Percentiles rank a stretch among this genome's conserved stretches.
These are phyloP conservation scores for Drosophila nigromelanica DNA, from an alignment of 1,140 invertebrate species.

Conservation along the genomic window DNA sequence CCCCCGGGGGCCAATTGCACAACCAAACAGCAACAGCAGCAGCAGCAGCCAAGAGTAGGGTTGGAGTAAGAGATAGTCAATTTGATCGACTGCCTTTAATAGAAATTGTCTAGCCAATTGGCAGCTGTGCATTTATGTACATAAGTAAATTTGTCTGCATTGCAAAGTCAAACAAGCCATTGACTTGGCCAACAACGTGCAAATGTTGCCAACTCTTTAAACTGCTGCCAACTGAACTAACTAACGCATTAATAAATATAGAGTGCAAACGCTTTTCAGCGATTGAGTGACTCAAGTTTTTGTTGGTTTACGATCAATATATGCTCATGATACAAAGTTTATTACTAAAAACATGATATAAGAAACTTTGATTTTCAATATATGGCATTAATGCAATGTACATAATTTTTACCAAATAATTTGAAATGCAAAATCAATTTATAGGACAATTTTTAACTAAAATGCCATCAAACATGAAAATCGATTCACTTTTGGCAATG, in stretches of 20 bases:
- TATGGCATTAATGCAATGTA: no score
- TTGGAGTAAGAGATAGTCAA: constrained; percentile 8
- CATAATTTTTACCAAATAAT: no score
- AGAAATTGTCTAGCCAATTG: constrained; percentile 52
- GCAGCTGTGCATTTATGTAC: constrained; percentile 34
- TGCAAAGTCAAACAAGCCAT: constrained; percentile 60
- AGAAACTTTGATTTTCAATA: no score
- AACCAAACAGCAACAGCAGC: constrained; percentile 30
- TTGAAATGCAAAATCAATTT: no score
- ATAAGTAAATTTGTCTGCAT: constrained; percentile 53
- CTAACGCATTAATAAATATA: constrained; percentile 16
- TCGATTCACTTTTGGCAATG: background rate
- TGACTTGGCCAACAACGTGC: constrained; percentile 41
- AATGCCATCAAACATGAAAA: background rate
- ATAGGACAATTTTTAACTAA: no score
- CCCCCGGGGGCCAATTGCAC: constrained; percentile 61
- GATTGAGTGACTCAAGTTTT: constrained; percentile 1
- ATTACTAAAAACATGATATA: background rate
- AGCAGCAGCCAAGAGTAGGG: background rate
- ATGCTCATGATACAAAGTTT: background rate
- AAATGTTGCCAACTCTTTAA: constrained; percentile 45
- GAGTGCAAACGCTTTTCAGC: constrained; percentile 2
- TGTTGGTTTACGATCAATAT: background rate
- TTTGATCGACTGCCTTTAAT: constrained; percentile 61
- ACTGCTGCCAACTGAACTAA: constrained; percentile 24